Evolutionary conservation across 2,888 invertebrate species (phyloP), one percentile per base, ranked within the genome.

Genomic region (Rhingia rostrata): DNA sequence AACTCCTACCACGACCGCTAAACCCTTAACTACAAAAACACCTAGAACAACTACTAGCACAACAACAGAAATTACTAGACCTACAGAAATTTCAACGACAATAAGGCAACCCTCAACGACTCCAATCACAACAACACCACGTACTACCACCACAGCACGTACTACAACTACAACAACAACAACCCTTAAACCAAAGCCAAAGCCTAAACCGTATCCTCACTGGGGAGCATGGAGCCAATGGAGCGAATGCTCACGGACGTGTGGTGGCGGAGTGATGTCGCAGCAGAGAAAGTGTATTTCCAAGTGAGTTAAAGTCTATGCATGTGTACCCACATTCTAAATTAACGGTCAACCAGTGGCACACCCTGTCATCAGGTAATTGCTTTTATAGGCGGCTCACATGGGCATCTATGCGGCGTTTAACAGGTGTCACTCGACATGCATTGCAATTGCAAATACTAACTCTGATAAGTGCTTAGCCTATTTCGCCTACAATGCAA

Each of bases 171-270:
- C 87, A 3, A 86, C 87, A 3, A 88, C 87, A 3, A 88, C 84
- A 32, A 88, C 86, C 58, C 86, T 87, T 9, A 89, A 88, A 45
- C 86, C 87, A 5, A 84, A 81, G 39, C 70, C 86, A 1, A 90
- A 89, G 51, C 49, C 75, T 0, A 88, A 88, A 67, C 88, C 88
- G 1, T 90, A 89, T 88, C 91, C 90, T 0, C 88, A 95, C 86
- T 97, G 97, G 97, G 95, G 96, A 33, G 93, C 93, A 73, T 97
- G 97, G 97, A 94, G 94, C 80, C 92, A 93, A 35, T 96, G 96
- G 95, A 94, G 95, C 87, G 93, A 93, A 53, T 97, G 97, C 88
- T 95, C 96, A 3, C 93, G 97, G 32, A 94, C 95, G 1, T 98
- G 97, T 90, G 97, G 97, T 45, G 96, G 95, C 9, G 97, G 97